Percentiles rank a stretch among this genome's conserved stretches.
Evolutionary conservation across 2,888 invertebrate species (phyloP).

Genomic region (Geotrupes spiniger): DNA sequence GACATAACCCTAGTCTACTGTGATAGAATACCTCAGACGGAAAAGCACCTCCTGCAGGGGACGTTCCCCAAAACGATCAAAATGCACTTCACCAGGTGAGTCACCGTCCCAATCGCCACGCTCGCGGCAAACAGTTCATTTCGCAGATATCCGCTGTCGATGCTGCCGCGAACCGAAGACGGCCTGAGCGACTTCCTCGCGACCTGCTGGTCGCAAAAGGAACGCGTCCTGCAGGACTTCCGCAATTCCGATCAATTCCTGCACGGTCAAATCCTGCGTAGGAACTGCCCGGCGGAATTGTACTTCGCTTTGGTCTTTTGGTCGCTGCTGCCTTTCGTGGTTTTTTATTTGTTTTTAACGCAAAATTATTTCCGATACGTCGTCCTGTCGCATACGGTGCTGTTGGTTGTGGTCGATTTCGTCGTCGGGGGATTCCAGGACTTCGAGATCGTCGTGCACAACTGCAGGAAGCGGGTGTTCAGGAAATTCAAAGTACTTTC

Average conservation of each 20-base stretch:
- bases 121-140: no score
- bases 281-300: conserved; percentile 46
- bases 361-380: conserved; percentile 52
- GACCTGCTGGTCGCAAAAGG: conserved; percentile 66
- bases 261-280: conserved; percentile 35
- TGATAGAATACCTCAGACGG: conserved; percentile 69
- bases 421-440: conserved; percentile 61
- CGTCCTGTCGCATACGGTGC: conserved; percentile 55
- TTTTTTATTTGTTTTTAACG: conserved; percentile 50
- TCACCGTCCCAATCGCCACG: no score
- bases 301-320: conserved; percentile 63
- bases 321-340: conserved; percentile 57
- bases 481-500: background rate
- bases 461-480: conserved; percentile 9
- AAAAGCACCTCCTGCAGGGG: conserved; percentile 68
- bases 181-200: conserved; percentile 63
- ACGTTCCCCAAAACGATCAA: conserved; percentile 72
- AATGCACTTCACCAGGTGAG: conserved; percentile 69
- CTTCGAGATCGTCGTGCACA: conserved; percentile 47
- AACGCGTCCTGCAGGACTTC: conserved; percentile 59
- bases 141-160: conserved; percentile 57
- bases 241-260: conserved; percentile 55
- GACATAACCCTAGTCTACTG: conserved; percentile 87
- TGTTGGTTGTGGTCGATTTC: conserved; percentile 57
- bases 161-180: conserved; percentile 59